A percentile compares a stretch with the other conserved stretches of the same genome.
phyloP scores from a whole-genome alignment of 1,140 invertebrate genomes.

The Agrilus planipennis region DNA sequence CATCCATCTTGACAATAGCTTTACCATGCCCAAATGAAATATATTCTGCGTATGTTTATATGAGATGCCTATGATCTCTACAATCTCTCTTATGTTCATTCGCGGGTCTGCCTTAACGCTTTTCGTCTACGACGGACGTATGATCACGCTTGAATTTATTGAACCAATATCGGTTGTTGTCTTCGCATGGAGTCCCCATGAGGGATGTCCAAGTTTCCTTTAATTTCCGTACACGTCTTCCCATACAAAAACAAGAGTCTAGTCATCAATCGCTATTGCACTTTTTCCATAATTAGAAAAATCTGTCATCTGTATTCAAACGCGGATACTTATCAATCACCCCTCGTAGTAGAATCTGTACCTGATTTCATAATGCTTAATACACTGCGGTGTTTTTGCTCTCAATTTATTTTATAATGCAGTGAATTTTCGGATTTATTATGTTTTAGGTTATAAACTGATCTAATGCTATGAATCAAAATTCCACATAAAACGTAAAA shows the following conservation, averaged over 20 bases:
- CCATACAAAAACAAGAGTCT: background rate
- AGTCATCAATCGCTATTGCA: background rate
- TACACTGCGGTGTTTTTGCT: too few relatives aligned
- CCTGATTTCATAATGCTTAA: too few relatives aligned
- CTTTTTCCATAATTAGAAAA: too few relatives aligned
- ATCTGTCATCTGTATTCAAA: too few relatives aligned
- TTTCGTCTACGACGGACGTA: background rate
- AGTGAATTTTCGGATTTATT: too few relatives aligned
- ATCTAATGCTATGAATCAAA: too few relatives aligned
- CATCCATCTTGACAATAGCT: background rate
- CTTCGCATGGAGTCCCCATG: background rate
- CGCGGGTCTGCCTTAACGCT: background rate
- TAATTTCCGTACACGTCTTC: background rate
- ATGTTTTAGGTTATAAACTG: too few relatives aligned
- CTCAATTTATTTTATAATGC: too few relatives aligned
- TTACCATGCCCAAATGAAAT: too few relatives aligned
- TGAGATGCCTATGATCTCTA: background rate
- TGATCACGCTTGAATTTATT: slow-evolving; percentile 1
- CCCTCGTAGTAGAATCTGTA: too few relatives aligned
- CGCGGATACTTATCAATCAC: too few relatives aligned
- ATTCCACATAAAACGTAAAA: too few relatives aligned
- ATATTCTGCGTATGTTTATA: background rate
- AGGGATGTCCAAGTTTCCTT: background rate
- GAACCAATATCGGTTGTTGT: background rate
- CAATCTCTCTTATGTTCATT: background rate